Percentiles rank a stretch among this genome's conserved stretches.
Conservation (phyloP, 2,888 invertebrate genomes). For the Lymantria monacha region DNA sequence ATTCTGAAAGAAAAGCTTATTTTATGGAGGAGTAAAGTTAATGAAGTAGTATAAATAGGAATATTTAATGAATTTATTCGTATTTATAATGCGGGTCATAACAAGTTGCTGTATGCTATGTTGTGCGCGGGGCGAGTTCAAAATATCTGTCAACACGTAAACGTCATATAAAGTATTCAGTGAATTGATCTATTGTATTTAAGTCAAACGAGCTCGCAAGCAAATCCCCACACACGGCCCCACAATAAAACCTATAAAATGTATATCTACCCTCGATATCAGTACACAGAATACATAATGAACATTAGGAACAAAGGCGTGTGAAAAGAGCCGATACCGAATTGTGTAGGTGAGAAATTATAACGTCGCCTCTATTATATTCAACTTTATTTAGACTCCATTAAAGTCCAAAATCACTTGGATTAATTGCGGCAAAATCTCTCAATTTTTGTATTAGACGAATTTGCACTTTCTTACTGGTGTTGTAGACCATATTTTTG, state of each 20-base stretch:
- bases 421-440: no score
- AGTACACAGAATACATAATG: constrained; percentile 75
- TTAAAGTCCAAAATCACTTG: constrained; percentile 38
- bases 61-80: no score
- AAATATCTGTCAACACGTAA: constrained; percentile 38
- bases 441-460: constrained; percentile 1
- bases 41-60: no score
- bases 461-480: constrained; percentile 34
- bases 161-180: constrained; percentile 49
- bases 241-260: constrained; percentile 70
- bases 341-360: constrained; percentile 68
- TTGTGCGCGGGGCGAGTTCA: no score
- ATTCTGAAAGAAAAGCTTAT: no score
- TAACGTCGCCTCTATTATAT: constrained; percentile 27
- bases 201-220: constrained; percentile 44
- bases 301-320: constrained; percentile 76
- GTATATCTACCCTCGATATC: constrained; percentile 71
- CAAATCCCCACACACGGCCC: constrained; percentile 52
- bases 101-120: no score
- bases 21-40: no score
- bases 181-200: constrained; percentile 37
- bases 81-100: no score
- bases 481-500: constrained; percentile 30
- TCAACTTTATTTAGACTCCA: constrained; percentile 25
- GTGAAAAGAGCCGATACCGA: constrained; percentile 70